These are phyloP conservation scores for Pachymerium ferrugineum DNA, from an alignment of 2,888 invertebrate species.

Conservation along the genomic window DNA sequence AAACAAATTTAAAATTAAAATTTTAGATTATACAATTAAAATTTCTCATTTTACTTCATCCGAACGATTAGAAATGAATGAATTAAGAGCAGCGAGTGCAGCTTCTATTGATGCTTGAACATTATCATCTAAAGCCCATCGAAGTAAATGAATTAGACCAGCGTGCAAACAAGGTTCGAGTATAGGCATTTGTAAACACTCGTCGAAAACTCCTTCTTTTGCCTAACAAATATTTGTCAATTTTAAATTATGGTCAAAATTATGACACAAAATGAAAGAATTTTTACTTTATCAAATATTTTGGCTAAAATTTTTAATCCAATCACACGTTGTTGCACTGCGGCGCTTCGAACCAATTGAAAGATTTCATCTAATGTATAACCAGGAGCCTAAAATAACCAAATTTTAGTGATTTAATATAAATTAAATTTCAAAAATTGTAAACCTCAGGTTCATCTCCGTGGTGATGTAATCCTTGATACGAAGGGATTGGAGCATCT, in stretches of 20 bases:
- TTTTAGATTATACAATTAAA: background rate
- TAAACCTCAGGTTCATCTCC: conserved; percentile 74
- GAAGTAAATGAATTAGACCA: conserved; percentile 68
- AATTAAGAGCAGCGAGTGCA: conserved; percentile 67
- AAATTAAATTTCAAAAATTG: background rate
- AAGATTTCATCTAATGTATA: conserved; percentile 85
- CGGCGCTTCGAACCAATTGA: conserved; percentile 62
- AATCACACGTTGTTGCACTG: conserved; percentile 75
- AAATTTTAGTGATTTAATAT: background rate
- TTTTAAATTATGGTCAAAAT: background rate
- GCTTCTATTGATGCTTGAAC: conserved; percentile 66
- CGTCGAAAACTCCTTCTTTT: conserved; percentile 32
- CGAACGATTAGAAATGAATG: conserved; percentile 66
- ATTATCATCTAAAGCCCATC: conserved; percentile 82
- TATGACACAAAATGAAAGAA: background rate
- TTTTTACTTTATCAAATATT: conserved; percentile 52
- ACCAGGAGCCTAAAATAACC: conserved; percentile 56
- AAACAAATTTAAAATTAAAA: background rate
- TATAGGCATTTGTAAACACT: conserved; percentile 49
- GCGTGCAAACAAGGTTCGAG: conserved; percentile 57
- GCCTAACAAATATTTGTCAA: background rate
- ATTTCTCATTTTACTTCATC: conserved; percentile 62
- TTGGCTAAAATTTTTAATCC: conserved; percentile 75
- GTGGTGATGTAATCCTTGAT: conserved; percentile 74
- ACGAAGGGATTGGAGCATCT: conserved; percentile 19